Conservation (phyloP, 1,140 invertebrate species). For the Archivesica marissinica region DNA sequence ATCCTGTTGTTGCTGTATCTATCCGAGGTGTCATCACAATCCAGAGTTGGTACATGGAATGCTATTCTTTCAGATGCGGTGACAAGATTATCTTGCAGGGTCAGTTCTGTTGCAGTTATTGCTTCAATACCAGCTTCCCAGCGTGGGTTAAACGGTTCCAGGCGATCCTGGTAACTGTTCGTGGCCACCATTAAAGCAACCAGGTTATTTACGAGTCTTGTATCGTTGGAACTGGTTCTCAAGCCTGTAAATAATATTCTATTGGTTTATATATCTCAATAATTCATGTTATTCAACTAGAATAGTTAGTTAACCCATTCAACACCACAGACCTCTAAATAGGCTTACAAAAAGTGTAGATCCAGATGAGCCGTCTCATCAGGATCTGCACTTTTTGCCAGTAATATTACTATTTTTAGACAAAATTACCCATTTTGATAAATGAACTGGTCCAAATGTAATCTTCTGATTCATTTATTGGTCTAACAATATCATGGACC, state of each 20-base stretch:
- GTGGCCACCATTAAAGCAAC: constrained; percentile 68
- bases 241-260: constrained; percentile 74
- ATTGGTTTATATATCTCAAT: no score
- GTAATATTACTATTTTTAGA: no score
- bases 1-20: constrained; percentile 70
- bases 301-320: no score
- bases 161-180: constrained; percentile 69
- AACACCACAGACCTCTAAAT: no score
- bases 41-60: constrained; percentile 69
- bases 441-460: no score
- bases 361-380: no score
- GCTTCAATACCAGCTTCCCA: constrained; percentile 74
- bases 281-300: no score
- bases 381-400: no score
- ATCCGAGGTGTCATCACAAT: constrained; percentile 58
- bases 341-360: no score
- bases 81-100: constrained; percentile 73
- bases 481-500: no score
- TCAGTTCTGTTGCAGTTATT: constrained; percentile 55
- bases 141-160: constrained; percentile 64
- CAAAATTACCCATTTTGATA: no score
- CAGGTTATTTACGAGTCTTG: constrained; percentile 72
- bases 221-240: constrained; percentile 60
- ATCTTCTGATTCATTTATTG: no score
- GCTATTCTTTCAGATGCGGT: constrained; percentile 76